Base-by-base conservation (phyloP, 2,888 invertebrate species). In the Gymnocheta viridis region DNA sequence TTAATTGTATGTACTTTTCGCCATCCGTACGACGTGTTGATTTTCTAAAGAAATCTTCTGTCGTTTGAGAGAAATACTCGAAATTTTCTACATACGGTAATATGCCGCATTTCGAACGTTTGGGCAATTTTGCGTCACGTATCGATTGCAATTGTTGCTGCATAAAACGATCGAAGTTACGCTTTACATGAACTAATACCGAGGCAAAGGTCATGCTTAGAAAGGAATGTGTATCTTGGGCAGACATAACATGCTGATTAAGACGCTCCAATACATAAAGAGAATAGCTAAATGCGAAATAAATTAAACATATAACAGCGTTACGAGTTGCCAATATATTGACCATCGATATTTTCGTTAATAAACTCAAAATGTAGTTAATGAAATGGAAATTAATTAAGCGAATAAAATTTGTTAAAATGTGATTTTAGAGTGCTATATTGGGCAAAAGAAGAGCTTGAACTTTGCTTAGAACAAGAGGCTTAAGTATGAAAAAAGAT, bases 101-200 rank as follows among this genome's bases (percentile, higher is more conserved):
- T 88, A 99, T 96, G 51, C 98, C 98, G 92, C 98, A 97, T 92
- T 97, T 97, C 44, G 96, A 93, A 54, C 93, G 92, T 84, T 92
- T 92, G 58, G 95, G 94, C 58, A 96, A 93, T 91, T 95, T 95
- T 5, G 93, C 91, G 82, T 98, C 98, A 86, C 95, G 94, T 87
- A 98, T 96, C 0, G 96, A 95, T 87, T 95, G 95, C 60, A 97
- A 93, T 88, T 97, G 96, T 73, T 95, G 94, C 86, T 95, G 95
- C 95, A 99, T 97, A 88, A 97, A 96, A 88, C 96, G 95, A 93
- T 99, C 99, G 89, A 99, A 97, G 89, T 96, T 96, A 29, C 98
- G 93, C 91, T 98, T 98, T 35, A 97, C 96, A 91, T 97, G 96
- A 24, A 98, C 96, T 67, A 98, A 93, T 64, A 96, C 95, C 17